phyloP scores from a whole-genome alignment of 2,113 vertebrate species.

The Ivindomyrus marchei region DNA sequence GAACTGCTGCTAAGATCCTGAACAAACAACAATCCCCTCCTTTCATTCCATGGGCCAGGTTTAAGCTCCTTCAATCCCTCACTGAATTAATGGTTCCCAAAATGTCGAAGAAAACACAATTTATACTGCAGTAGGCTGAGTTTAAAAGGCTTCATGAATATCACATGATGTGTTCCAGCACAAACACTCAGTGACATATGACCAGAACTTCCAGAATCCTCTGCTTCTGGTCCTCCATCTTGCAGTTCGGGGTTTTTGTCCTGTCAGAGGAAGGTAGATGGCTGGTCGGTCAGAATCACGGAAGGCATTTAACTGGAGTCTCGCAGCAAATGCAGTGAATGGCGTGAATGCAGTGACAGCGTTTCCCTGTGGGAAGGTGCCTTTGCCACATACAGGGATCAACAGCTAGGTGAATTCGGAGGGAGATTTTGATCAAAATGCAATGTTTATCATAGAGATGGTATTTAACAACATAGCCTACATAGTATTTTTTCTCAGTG shows the following conservation, averaged over 20 bases:
- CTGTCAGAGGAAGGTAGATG: slow-evolving; percentile 46
- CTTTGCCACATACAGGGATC: neutral
- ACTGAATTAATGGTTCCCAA: slow-evolving; percentile 42
- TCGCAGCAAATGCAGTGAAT: slow-evolving; percentile 35
- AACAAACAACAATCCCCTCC: neutral
- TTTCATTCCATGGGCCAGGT: neutral
- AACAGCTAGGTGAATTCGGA: neutral
- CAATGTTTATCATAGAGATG: neutral
- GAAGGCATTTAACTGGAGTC: slow-evolving; percentile 39
- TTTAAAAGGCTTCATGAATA: slow-evolving; percentile 46
- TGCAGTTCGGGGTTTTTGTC: slow-evolving; percentile 52
- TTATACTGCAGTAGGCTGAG: slow-evolving; percentile 45
- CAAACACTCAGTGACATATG: slow-evolving; percentile 36
- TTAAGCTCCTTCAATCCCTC: slow-evolving; percentile 16
- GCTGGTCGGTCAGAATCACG: slow-evolving; percentile 45
- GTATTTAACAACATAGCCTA: neutral
- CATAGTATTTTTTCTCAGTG: neutral
- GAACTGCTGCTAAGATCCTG: neutral
- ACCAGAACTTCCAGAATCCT: slow-evolving; percentile 38
- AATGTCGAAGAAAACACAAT: slow-evolving; percentile 45
- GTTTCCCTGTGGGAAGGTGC: slow-evolving; percentile 28
- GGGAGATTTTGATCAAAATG: neutral
- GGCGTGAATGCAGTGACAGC: slow-evolving; percentile 12
- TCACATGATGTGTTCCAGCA: slow-evolving; percentile 38
- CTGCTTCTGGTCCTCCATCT: slow-evolving; percentile 32